Conservation (phyloP, 2,113 vertebrate species). For the Pollachius pollachius region DNA sequence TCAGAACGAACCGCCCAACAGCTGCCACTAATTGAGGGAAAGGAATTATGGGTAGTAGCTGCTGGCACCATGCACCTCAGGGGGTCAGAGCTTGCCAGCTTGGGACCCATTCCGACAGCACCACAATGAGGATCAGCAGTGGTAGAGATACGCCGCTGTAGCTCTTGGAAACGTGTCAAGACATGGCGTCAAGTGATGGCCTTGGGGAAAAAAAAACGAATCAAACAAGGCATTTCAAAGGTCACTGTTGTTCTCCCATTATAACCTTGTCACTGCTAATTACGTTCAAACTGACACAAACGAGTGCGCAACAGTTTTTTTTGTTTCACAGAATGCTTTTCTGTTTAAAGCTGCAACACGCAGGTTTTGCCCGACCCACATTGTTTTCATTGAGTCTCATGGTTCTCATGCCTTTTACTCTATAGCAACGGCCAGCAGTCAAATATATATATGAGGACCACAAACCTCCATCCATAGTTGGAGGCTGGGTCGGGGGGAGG, state of each 20-base stretch:
- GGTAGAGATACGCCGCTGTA: conserved; percentile 27
- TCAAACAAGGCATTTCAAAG: not conserved
- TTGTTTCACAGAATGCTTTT: not conserved
- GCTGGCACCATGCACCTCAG: conserved; percentile 66
- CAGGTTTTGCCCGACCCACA: no score
- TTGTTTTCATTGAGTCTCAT: no score
- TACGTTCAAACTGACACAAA: conserved; percentile 11
- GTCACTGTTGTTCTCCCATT: conserved; percentile 33
- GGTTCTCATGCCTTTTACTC: no score
- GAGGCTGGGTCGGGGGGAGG: no score
- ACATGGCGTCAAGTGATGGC: conserved; percentile 32
- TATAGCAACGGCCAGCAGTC: no score
- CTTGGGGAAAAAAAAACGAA: not conserved
- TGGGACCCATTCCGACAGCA: conserved; percentile 40
- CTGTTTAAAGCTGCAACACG: no score
- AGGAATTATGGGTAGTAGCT: conserved; percentile 85
- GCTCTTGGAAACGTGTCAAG: conserved; percentile 44
- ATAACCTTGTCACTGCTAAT: conserved; percentile 24
- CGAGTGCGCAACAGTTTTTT: not conserved
- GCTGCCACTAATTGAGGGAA: conserved; percentile 83
- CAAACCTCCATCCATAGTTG: no score
- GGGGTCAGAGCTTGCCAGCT: conserved; percentile 34
- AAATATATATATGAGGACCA: no score
- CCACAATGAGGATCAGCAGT: conserved; percentile 44
- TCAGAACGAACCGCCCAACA: conserved; percentile 73